Evolutionary conservation across 2,888 invertebrate species (phyloP), one percentile per base, ranked within the genome.

Genomic region (Lycia hirtaria): DNA sequence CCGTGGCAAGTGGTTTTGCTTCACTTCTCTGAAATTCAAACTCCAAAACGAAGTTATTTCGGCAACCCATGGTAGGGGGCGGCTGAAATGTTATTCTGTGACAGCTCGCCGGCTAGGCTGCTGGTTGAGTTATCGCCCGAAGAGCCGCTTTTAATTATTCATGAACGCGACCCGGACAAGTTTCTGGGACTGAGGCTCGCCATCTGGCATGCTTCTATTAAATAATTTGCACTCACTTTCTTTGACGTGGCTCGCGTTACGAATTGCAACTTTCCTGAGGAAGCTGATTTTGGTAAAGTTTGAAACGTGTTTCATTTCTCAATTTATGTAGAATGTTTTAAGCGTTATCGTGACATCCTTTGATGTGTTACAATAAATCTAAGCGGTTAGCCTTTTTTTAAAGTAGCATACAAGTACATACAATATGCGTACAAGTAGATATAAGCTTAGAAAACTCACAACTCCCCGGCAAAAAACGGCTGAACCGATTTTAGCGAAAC

Each of bases 71-170:
- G 50, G 64, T 67, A 65, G 50, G 62, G 61, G 62, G 61, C 57
- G 20, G 41, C 75, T 71, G 76, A 81, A 83, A 80, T 81, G 83
- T 81, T 84, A 80, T 81, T 80, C 75, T 75, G 81, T 80, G 80
- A 78, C 76, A 73, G 72, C 67, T 67, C 65, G 64, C 71, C 72
- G 68, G 48, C 26, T 67, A 64, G 64, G 70, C 72, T 68, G 48
- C 26, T 53, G 58, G 55, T 60, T 87, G 87, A 88, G 83, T 88
- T 89, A 88, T 88, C 79, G 81, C 76, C 74, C 71, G 72, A 74
- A 78, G 77, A 76, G 76, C 75, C 69, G 78, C 72, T 78, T 88
- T 88, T 88, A 88, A 89, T 89, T 88, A 89, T 89, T 88, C 88
- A 88, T 86, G 86, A 87, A 80, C 60, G 48, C 68, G 66, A 65